Conservation (phyloP, 2,888 invertebrate genomes). For the Halictus quadricinctus region DNA sequence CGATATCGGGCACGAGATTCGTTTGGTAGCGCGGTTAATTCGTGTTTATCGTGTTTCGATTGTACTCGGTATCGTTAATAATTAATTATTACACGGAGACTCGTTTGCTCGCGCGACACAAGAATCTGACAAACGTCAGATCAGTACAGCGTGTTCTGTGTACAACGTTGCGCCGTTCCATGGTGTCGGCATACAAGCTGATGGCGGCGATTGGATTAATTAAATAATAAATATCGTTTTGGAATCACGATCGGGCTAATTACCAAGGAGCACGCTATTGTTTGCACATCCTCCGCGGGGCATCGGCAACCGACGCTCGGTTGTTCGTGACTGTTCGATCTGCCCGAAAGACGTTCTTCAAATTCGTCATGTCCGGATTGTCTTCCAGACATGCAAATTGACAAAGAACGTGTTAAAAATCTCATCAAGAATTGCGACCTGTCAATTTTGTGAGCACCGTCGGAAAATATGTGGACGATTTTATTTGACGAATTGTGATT, state of each 20-base stretch:
- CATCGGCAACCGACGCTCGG: slow-evolving; percentile 18
- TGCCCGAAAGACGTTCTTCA: not conserved
- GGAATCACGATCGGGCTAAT: slow-evolving; percentile 75
- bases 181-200: slow-evolving; percentile 15
- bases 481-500: not conserved
- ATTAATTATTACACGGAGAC: slow-evolving; percentile 32
- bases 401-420: not conserved
- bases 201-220: slow-evolving; percentile 72
- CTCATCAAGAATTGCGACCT: not conserved
- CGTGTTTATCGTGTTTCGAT: slow-evolving; percentile 22
- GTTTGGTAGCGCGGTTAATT: not conserved
- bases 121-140: slow-evolving; percentile 6
- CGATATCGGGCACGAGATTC: not conserved
- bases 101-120: slow-evolving; percentile 24
- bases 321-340: slow-evolving; percentile 20
- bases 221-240: slow-evolving; percentile 76
- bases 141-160: slow-evolving; percentile 17
- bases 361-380: not conserved
- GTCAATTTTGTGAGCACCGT: no score
- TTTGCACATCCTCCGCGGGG: slow-evolving; percentile 61
- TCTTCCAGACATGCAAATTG: not conserved
- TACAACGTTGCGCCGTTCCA: not conserved
- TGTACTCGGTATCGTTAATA: not conserved
- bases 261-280: slow-evolving; percentile 73
- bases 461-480: no score